A percentile compares a stretch with the other conserved stretches of the same genome.
phyloP scores from a whole-genome alignment of 2,797 vertebrate genomes.

The Schizopygopsis pylzovi region DNA sequence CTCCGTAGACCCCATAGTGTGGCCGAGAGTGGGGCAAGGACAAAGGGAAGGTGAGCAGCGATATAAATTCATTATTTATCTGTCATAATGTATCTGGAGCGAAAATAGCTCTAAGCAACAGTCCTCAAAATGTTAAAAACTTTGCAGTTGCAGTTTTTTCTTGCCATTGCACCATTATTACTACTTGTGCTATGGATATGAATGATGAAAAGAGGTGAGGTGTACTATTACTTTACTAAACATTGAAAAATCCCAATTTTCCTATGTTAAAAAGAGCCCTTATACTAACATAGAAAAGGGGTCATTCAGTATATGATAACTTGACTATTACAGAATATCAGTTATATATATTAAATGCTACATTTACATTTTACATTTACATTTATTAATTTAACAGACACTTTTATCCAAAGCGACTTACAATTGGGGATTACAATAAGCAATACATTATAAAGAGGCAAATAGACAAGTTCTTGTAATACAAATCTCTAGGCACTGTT shows the following conservation, averaged over 20 bases:
- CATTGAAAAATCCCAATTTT: background rate
- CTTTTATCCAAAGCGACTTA: no score
- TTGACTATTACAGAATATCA: background rate
- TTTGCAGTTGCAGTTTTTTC: background rate
- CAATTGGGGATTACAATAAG: no score
- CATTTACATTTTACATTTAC: no score
- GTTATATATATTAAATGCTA: background rate
- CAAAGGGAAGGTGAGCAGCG: conserved; percentile 54
- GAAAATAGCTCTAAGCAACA: conserved; percentile 38
- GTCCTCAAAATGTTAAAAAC: conserved; percentile 16
- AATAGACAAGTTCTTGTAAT: no score
- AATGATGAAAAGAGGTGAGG: background rate
- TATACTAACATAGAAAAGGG: background rate
- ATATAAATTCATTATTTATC: conserved; percentile 54
- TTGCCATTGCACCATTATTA: background rate
- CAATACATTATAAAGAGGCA: no score
- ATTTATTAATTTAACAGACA: no score
- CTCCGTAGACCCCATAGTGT: conserved; percentile 27
- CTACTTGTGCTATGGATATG: background rate
- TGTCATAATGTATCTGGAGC: conserved; percentile 46
- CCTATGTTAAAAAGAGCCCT: background rate
- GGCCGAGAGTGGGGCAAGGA: conserved; percentile 55
- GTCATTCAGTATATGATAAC: background rate
- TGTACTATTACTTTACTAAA: background rate
- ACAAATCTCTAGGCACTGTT: no score